phyloP scores from a whole-genome alignment of 2,888 invertebrate species.

The Diadegma fenestrale region DNA sequence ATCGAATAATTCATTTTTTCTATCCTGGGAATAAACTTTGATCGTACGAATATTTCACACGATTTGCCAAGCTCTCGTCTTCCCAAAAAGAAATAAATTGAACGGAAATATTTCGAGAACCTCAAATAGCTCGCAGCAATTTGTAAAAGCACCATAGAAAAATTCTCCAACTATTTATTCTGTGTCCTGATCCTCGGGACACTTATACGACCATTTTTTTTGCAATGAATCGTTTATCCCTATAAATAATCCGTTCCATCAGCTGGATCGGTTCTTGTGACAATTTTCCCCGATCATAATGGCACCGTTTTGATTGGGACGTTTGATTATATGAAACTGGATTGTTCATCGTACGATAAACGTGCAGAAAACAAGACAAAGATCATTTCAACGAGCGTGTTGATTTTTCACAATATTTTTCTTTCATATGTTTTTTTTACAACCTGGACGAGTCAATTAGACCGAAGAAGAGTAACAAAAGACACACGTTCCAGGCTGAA shows the following conservation, averaged over 20 bases:
- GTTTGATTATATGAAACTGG: background rate
- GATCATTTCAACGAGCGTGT: background rate
- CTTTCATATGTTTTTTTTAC: slow-evolving; percentile 19
- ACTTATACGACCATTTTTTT: background rate
- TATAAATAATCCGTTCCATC: background rate
- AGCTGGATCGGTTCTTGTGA: background rate
- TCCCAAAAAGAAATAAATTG: background rate
- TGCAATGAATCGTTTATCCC: background rate
- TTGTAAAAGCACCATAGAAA: too few species aligned
- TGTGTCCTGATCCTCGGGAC: background rate
- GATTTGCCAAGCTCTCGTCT: background rate
- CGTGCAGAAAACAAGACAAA: background rate
- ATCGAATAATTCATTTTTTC: background rate
- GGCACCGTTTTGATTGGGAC: background rate
- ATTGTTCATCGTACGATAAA: background rate
- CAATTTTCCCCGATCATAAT: background rate
- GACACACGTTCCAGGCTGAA: slow-evolving; percentile 64
- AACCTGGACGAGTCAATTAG: slow-evolving; percentile 50
- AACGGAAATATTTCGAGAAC: too few species aligned
- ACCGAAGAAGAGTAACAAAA: slow-evolving; percentile 69
- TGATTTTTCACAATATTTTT: slow-evolving; percentile 19
- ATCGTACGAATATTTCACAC: background rate
- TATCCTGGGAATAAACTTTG: background rate
- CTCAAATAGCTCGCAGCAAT: too few species aligned
- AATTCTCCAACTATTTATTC: too few species aligned